Base-by-base conservation (phyloP, 2,888 invertebrate species). In the Drosophila formosana region DNA sequence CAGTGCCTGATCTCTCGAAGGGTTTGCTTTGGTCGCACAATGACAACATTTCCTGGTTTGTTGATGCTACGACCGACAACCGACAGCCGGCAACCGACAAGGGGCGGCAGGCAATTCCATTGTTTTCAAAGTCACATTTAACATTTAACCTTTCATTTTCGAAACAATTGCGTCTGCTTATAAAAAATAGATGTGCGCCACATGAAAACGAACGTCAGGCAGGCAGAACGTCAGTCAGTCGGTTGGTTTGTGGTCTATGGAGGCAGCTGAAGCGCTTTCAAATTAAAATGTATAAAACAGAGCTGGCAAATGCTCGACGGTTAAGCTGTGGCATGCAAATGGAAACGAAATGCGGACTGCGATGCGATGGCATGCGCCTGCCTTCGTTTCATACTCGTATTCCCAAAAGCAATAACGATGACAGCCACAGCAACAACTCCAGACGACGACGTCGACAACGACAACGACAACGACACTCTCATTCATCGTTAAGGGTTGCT, bases 91-190 rank as follows among this genome's bases (percentile, higher is more conserved):
- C n/a, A n/a, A 13, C 28, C 25, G 13, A 5, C 13, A 11, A 34
- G 11, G n/a, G 37, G 32, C 26, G 41, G 28, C 5, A 34, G 18
- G 53, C 60, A 60, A 8, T 45, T 51, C 53, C 70, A 87, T 84
- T 87, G 82, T 83, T 84, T 82, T 70, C 82, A 84, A 81, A 87
- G 82, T 83, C 88, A 75, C 87, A 86, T 88, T 88, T 88, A 86
- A 88, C 86, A 84, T 88, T 88, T 88, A 87, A 89, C 86, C 86
- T 88, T 86, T 88, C 81, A 85, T 85, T 86, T 88, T 88, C 89
- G 82, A 87, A 88, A 89, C 86, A 89, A 88, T 86, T 86, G 89
- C 85, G 89, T 84, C 84, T 84, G 85, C 85, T 82, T 82, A 80
- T 88, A 85, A 85, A 88, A 88, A 82, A 88, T 88, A 80, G 80